A percentile compares a stretch with the other conserved stretches of the same genome.
phyloP scores from a whole-genome alignment of 2,797 vertebrate genomes.

The Serranus cabrilla region DNA sequence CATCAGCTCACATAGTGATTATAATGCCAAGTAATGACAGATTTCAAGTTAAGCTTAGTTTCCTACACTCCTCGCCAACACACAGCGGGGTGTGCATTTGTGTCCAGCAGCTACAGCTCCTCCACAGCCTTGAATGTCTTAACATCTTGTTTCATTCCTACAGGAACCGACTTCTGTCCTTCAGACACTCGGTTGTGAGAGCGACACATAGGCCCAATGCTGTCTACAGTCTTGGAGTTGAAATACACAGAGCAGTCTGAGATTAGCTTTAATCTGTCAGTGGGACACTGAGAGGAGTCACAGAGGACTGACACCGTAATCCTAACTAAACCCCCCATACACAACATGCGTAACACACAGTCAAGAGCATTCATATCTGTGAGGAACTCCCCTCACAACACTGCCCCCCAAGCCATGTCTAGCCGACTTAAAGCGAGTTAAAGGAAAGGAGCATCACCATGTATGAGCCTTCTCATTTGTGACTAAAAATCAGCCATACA shows the following conservation, averaged over 20 bases:
- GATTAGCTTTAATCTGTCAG: conserved; percentile 78
- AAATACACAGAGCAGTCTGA: conserved; percentile 49
- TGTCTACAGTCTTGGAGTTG: conserved; percentile 40
- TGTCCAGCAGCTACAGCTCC: conserved; percentile 6
- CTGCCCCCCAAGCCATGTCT: background rate
- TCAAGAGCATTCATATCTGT: conserved; percentile 50
- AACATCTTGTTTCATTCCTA: background rate
- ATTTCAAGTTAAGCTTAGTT: conserved; percentile 42
- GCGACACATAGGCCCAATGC: background rate
- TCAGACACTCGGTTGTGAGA: background rate
- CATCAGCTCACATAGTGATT: conserved; percentile 16
- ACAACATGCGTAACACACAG: conserved; percentile 38
- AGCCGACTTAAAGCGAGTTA: background rate
- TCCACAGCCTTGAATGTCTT: background rate
- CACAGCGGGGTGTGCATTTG: conserved; percentile 4
- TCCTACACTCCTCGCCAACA: conserved; percentile 24
- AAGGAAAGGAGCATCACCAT: background rate
- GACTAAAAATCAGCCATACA: too few relatives aligned
- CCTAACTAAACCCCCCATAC: conserved; percentile 60
- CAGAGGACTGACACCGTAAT: conserved; percentile 66
- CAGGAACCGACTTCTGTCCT: background rate
- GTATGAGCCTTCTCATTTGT: background rate
- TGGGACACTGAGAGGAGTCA: conserved; percentile 55
- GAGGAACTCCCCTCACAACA: conserved; percentile 13
- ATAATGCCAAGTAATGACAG: conserved; percentile 38